Evolutionary conservation across 2,113 vertebrate species (phyloP).

Genomic region (Raja brachyura): DNA sequence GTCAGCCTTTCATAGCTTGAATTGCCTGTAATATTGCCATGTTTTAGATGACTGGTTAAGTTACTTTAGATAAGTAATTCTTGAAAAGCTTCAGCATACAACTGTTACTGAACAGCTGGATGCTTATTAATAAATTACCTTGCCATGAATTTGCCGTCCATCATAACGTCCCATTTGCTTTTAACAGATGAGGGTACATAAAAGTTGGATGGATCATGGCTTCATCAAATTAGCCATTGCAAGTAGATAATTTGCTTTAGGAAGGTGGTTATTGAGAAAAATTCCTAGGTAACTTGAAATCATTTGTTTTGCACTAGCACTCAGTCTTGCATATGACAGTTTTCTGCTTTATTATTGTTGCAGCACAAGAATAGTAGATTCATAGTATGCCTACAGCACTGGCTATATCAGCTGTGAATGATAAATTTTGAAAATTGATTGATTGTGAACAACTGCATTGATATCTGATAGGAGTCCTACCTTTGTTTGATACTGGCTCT

Average conservation of each 20-base stretch:
- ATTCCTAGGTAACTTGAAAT: background rate
- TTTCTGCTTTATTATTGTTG: background rate
- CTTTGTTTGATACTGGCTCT: too few species aligned
- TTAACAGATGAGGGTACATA: background rate
- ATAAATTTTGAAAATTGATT: background rate
- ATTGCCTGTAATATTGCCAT: constrained; percentile 17
- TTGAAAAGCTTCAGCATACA: constrained; percentile 18
- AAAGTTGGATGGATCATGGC: background rate
- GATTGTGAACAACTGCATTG: background rate
- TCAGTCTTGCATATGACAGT: background rate
- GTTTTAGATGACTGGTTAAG: constrained; percentile 26
- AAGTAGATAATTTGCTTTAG: background rate
- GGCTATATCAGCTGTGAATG: background rate
- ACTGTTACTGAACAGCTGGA: constrained; percentile 18
- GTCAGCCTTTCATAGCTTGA: constrained; percentile 27
- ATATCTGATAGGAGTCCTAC: background rate
- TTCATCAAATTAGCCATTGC: constrained; percentile 2
- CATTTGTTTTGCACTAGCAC: background rate
- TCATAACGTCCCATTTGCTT: background rate
- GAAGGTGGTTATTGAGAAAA: background rate
- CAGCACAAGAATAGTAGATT: background rate
- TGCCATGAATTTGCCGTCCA: background rate
- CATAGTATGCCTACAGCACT: too few species aligned
- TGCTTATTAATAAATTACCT: constrained; percentile 33
- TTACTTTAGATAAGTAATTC: constrained; percentile 36